Base-by-base conservation (phyloP, 1,140 invertebrate genomes). In the Rhagoletis pomonella region DNA sequence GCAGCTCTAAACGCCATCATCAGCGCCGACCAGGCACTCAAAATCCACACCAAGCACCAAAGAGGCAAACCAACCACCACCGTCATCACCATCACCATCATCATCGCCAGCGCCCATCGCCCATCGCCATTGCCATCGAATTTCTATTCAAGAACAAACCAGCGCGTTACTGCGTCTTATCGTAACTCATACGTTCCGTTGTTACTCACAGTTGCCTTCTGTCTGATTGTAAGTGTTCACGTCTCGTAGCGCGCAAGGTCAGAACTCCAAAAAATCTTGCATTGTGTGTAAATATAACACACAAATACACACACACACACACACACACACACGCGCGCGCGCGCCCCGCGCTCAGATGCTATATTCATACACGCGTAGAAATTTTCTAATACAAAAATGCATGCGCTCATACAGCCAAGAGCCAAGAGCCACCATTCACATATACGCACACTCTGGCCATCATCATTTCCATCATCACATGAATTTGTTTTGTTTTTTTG, bases 171-270 rank as follows among this genome's bases (percentile, higher is more conserved):
- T 29, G 73, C 73, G 73, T 81, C 47, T 81, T 81, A 47, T 55
- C 73, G 47, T 17, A 5, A 10, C 69, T 73, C 17, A 62, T 73
- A 58, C 73, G 73, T 19, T 81, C 47, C 55, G 85, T 55, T 65
- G 85, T 60, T 86, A 62, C 59, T 87, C 87, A 65, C 87, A 87
- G 87, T 81, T 73, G 42, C 19, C 17, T 64, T 59, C 65, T 42
- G 55, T 87, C 87, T 87, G 87, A 87, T 62, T 87, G 14, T 69
- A 58, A 77, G 58, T 64, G 67, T 62, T 77, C 58, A 29, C 10
- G 55, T 42, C 59, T 60, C 55, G 69, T 81, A 77, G 55, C 87
- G 87, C 69, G 87, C 87, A 87, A 87, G 87, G 87, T 87, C 87
- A 69, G 87, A 87, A 69, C 86, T 73, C 62, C 44, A 87, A 62